Evolutionary conservation across 2,797 vertebrate genomes (phyloP).

Genomic region (Cheirogaleus major): DNA sequence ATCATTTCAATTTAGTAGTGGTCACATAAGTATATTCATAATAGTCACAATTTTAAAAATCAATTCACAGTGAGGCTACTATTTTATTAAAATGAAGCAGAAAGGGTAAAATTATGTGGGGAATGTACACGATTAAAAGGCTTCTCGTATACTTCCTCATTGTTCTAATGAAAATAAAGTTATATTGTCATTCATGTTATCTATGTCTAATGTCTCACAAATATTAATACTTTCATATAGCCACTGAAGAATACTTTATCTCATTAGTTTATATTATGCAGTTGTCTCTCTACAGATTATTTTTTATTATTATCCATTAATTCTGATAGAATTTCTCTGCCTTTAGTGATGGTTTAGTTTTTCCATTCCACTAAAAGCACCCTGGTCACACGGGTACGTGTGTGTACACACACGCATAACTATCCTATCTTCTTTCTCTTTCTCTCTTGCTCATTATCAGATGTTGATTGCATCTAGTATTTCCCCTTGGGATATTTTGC

Average conservation of each 20-base stretch:
- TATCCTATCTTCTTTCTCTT: background rate
- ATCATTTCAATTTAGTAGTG: background rate
- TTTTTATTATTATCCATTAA: background rate
- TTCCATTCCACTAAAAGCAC: background rate
- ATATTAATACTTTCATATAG: background rate
- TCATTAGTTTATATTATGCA: constrained; percentile 5
- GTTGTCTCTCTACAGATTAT: background rate
- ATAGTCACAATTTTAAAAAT: background rate
- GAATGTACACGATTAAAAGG: background rate
- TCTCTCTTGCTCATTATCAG: background rate
- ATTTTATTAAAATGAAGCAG: background rate
- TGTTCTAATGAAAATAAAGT: background rate
- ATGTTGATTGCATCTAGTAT: background rate
- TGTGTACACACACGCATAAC: fast-evolving
- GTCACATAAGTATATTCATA: background rate
- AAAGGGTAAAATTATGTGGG: background rate
- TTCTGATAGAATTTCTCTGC: background rate
- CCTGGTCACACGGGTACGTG: background rate
- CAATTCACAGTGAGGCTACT: background rate
- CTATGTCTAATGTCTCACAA: background rate
- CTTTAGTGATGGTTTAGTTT: background rate
- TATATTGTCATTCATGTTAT: background rate
- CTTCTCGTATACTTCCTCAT: background rate
- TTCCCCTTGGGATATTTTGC: background rate
- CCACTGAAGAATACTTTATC: background rate